A percentile compares a stretch with the other conserved stretches of the same genome.
Conservation (phyloP, 2,888 invertebrate species). For the Sesamia inferens region DNA sequence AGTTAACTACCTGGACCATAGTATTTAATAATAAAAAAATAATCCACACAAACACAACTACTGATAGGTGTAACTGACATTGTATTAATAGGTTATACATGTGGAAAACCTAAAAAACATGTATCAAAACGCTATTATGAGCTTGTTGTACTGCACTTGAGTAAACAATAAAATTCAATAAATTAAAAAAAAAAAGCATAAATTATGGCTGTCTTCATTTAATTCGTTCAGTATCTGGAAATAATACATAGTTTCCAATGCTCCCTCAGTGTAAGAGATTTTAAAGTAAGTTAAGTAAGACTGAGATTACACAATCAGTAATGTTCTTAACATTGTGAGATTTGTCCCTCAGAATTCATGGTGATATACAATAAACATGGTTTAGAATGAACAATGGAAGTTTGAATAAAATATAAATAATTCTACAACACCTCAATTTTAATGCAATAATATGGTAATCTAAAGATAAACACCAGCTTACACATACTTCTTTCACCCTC, state of each 20-base stretch:
- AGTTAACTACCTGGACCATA: too few species aligned
- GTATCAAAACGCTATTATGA: background rate
- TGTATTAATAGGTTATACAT: background rate
- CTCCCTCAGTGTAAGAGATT: background rate
- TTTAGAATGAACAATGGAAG: slow-evolving; percentile 28
- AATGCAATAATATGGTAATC: background rate
- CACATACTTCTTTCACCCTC: background rate
- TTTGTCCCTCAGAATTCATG: background rate
- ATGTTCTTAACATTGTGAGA: too few species aligned
- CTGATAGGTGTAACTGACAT: background rate
- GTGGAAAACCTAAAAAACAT: slow-evolving; percentile 1
- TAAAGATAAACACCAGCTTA: background rate
- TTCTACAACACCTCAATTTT: background rate
- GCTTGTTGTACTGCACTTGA: slow-evolving; percentile 16
- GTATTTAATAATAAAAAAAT: too few species aligned
- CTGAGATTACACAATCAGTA: too few species aligned
- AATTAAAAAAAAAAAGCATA: background rate
- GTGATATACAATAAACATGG: background rate
- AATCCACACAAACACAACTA: background rate
- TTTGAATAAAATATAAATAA: slow-evolving; percentile 25
- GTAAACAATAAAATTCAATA: slow-evolving; percentile 11
- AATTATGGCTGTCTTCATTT: background rate
- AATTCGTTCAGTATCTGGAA: slow-evolving; percentile 1
- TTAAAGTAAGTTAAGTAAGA: slow-evolving; percentile 6
- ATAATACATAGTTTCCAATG: slow-evolving; percentile 3